Conservation (phyloP, 1,140 invertebrate species). For the Microplitis demolitor region DNA sequence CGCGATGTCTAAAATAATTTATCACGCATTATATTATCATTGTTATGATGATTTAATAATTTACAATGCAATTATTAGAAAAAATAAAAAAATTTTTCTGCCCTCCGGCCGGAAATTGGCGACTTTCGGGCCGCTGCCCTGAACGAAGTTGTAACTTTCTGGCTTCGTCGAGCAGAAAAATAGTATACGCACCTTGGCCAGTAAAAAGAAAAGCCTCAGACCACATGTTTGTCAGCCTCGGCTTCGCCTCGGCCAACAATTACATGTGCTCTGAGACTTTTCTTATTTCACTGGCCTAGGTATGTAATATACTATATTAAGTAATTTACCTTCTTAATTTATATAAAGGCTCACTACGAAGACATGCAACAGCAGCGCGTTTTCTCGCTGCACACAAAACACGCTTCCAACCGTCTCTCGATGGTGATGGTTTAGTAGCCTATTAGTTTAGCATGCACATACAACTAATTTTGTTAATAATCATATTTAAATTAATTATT, state of each 20-base stretch:
- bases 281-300: too few relatives aligned
- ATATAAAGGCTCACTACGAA: conserved; percentile 91
- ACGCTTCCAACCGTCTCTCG: conserved; percentile 81
- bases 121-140: too few relatives aligned
- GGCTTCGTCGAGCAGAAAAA: too few relatives aligned
- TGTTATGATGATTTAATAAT: not conserved
- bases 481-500: not conserved
- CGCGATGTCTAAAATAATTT: conserved; percentile 82
- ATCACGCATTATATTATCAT: conserved; percentile 29
- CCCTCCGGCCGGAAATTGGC: too few relatives aligned
- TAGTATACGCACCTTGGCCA: too few relatives aligned
- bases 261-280: too few relatives aligned
- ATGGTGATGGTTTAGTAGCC: conserved; percentile 75
- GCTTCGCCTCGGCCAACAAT: too few relatives aligned
- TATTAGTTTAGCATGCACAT: conserved; percentile 62
- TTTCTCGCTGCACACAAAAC: conserved; percentile 92
- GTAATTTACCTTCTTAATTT: conserved; percentile 79
- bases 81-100: not conserved
- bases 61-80: not conserved
- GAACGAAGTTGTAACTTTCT: too few relatives aligned
- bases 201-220: too few relatives aligned
- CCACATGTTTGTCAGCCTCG: too few relatives aligned
- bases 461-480: conserved; percentile 42
- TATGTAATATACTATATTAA: too few relatives aligned
- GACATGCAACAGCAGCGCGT: conserved; percentile 92